phyloP scores from a whole-genome alignment of 2,888 invertebrate species.

The Dynastes tityus region DNA sequence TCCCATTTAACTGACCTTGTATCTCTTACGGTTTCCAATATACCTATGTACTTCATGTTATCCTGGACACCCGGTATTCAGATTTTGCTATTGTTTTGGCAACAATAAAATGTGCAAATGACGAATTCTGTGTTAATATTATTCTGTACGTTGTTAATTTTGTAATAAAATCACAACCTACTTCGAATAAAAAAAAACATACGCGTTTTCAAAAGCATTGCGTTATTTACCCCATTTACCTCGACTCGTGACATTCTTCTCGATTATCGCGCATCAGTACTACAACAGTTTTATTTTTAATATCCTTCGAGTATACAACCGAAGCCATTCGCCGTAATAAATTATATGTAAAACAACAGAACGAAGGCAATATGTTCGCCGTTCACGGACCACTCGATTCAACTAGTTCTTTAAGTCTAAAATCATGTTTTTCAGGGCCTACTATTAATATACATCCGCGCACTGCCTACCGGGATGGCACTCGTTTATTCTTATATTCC shows the following conservation, averaged over 20 bases:
- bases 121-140: no score
- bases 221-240: neutral
- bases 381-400: slow-evolving; percentile 52
- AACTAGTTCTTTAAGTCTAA: slow-evolving; percentile 56
- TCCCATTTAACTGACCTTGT: no score
- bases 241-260: slow-evolving; percentile 1
- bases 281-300: slow-evolving; percentile 6
- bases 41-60: no score
- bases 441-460: slow-evolving; percentile 55
- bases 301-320: slow-evolving; percentile 7
- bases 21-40: no score
- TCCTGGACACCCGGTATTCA: no score
- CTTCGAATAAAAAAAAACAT: no score
- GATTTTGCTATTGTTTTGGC: no score
- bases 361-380: slow-evolving; percentile 55
- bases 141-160: no score
- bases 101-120: no score
- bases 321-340: slow-evolving; percentile 27
- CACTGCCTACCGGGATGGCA: slow-evolving; percentile 33
- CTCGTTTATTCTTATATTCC: slow-evolving; percentile 14
- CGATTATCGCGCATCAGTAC: slow-evolving; percentile 4
- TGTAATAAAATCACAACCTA: no score
- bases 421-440: slow-evolving; percentile 56
- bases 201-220: no score
- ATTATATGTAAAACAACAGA: slow-evolving; percentile 47